Evolutionary conservation across 2,113 vertebrate genomes (phyloP).

Genomic region (Gymnogyps californianus): DNA sequence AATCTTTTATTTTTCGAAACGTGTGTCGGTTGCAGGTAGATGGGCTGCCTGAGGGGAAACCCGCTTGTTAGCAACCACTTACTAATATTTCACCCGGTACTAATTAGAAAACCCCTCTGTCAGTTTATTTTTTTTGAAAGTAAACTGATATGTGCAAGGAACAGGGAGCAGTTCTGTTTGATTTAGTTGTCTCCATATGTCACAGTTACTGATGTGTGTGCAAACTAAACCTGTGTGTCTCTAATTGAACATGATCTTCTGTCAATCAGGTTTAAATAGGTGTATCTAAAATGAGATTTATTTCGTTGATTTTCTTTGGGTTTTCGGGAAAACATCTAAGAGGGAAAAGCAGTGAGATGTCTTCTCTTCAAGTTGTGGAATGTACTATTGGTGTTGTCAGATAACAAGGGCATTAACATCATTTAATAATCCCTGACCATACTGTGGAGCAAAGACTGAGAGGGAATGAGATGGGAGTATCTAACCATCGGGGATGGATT

Average conservation of each 20-base stretch:
- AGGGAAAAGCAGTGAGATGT: not conserved
- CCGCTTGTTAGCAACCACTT: accelerated
- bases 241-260: not conserved
- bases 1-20: not conserved
- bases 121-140: not conserved
- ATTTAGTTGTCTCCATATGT: not conserved
- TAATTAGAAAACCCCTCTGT: not conserved
- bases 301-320: not conserved
- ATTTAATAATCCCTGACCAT: not conserved
- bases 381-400: not conserved
- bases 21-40: not conserved
- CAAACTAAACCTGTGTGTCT: not conserved
- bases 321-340: not conserved
- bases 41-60: not conserved
- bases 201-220: not conserved
- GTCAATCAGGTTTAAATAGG: not conserved
- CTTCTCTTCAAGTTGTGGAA: not conserved
- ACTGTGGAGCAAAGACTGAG: not conserved
- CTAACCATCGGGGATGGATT: not conserved
- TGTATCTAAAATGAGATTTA: not conserved
- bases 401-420: not conserved
- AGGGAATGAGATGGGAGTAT: not conserved
- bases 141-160: not conserved
- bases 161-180: not conserved
- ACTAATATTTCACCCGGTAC: not conserved